Conservation (phyloP, 2,888 invertebrate genomes). For the Leptura quadrifasciata region DNA sequence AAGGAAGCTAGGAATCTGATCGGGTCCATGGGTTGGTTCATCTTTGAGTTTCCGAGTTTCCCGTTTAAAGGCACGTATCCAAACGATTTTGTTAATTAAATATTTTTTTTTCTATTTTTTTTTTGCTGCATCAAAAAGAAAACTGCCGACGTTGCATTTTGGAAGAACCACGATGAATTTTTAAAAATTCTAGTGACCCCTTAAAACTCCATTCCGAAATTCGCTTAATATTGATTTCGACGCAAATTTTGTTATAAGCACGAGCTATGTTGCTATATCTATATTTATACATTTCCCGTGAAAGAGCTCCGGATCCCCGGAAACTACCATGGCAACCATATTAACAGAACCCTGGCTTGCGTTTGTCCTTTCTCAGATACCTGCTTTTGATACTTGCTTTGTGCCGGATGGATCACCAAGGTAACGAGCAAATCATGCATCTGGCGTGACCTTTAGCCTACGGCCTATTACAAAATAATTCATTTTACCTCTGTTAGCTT, state of each 20-base stretch:
- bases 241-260: neutral
- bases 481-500: neutral
- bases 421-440: constrained; percentile 6
- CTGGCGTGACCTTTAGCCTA: constrained; percentile 8
- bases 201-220: neutral
- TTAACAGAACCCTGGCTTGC: constrained; percentile 2
- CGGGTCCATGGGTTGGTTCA: no score
- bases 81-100: no score
- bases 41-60: no score
- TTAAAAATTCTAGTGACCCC: no score
- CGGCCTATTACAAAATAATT: neutral
- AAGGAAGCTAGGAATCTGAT: no score
- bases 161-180: no score
- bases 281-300: neutral
- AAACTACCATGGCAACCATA: constrained; percentile 16
- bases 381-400: neutral
- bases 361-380: neutral
- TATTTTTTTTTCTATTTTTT: no score
- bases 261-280: neutral
- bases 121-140: no score
- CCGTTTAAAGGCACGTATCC: no score
- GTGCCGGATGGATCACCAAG: neutral
- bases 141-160: no score
- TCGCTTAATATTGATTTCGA: neutral
- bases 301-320: neutral